These are phyloP conservation scores for Cataglyphis cursor DNA, from an alignment of 2,888 invertebrate species.

Conservation along the genomic window DNA sequence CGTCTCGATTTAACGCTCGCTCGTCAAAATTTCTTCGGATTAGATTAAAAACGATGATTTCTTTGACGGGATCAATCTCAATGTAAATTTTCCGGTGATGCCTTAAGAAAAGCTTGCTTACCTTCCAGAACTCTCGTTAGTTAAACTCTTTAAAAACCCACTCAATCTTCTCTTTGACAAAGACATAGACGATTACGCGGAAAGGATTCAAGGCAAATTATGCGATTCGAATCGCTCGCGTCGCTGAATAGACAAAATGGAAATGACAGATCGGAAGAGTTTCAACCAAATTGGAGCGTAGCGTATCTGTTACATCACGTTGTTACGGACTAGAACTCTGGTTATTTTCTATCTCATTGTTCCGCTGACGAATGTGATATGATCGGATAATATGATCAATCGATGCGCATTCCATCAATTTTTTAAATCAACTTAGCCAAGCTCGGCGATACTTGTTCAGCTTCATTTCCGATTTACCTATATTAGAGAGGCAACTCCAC, in stretches of 20 bases:
- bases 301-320: conserved; percentile 41
- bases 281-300: conserved; percentile 24
- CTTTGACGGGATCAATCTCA: conserved; percentile 57
- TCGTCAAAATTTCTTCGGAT: conserved; percentile 9
- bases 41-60: conserved; percentile 28
- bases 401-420: conserved; percentile 30
- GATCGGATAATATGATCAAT: conserved; percentile 52
- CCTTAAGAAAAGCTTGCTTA: conserved; percentile 56
- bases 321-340: conserved; percentile 23
- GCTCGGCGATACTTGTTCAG: neutral
- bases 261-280: conserved; percentile 34
- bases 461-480: conserved; percentile 30
- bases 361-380: conserved; percentile 51
- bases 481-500: neutral
- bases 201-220: conserved; percentile 56
- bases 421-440: conserved; percentile 39
- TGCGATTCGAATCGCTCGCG: conserved; percentile 35
- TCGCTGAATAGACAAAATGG: conserved; percentile 47
- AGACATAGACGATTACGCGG: conserved; percentile 40
- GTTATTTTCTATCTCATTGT: conserved; percentile 13
- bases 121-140: conserved; percentile 60
- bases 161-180: conserved; percentile 54
- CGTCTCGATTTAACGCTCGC: conserved; percentile 1
- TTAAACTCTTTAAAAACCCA: conserved; percentile 57
- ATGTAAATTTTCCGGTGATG: conserved; percentile 50